Evolutionary conservation across 1,140 invertebrate species (phyloP).

Genomic region (Nymphalis io): DNA sequence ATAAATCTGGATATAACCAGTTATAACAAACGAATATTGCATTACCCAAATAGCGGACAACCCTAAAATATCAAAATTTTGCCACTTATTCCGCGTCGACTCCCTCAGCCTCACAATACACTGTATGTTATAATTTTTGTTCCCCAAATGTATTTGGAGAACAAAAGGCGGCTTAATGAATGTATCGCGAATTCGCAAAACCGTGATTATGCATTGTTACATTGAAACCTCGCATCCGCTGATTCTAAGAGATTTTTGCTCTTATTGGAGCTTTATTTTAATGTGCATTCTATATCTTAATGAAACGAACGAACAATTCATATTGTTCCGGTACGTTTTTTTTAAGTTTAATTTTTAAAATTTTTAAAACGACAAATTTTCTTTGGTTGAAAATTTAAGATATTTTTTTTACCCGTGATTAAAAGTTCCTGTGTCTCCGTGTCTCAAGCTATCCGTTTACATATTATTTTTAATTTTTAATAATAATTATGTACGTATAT

Average conservation of each 20-base stretch:
- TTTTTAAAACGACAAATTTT: constrained; percentile 8
- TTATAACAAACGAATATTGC: neutral
- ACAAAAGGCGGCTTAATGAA: constrained; percentile 77
- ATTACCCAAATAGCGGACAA: constrained; percentile 32
- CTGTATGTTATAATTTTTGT: constrained; percentile 80
- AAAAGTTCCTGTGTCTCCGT: neutral
- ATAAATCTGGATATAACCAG: neutral
- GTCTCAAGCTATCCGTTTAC: no score
- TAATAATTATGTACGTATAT: no score
- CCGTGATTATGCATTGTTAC: constrained; percentile 77
- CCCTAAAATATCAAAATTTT: constrained; percentile 57
- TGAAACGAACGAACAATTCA: constrained; percentile 30
- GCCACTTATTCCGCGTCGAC: constrained; percentile 70
- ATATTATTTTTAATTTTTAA: no score
- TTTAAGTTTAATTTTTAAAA: constrained; percentile 2
- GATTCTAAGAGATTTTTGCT: constrained; percentile 52
- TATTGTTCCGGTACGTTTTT: constrained; percentile 12
- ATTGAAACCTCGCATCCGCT: constrained; percentile 44
- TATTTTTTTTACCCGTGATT: neutral
- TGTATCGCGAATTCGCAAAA: constrained; percentile 70
- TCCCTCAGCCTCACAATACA: constrained; percentile 58
- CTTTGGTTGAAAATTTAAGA: neutral
- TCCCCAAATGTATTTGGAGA: constrained; percentile 74
- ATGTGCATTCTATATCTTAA: constrained; percentile 32
- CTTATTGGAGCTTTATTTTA: constrained; percentile 40